phyloP scores from a whole-genome alignment of 2,113 vertebrate genomes.

The Python bivittatus region DNA sequence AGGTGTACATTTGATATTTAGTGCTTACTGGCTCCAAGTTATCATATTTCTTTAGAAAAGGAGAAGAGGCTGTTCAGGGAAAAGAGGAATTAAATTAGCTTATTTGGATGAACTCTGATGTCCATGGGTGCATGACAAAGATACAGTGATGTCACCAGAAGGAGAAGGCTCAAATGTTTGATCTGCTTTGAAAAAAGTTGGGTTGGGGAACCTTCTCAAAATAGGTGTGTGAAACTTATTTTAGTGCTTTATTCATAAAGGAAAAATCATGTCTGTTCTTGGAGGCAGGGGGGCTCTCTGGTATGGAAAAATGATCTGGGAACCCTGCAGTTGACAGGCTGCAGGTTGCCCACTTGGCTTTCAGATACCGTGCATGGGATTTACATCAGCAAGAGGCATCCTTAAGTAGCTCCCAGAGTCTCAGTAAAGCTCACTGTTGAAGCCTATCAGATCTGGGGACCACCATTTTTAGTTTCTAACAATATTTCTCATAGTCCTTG shows the following conservation, averaged over 20 bases:
- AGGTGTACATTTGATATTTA: neutral
- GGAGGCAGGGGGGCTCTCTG: neutral
- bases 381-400: neutral
- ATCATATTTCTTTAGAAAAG: neutral
- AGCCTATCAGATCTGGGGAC: neutral
- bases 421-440: neutral
- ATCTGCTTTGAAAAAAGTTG: neutral
- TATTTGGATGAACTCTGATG: neutral
- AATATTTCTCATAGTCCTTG: neutral
- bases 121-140: neutral
- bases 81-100: neutral
- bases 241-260: neutral
- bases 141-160: neutral
- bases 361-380: neutral
- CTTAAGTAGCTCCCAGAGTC: neutral
- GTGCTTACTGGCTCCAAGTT: neutral
- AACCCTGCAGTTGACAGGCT: neutral
- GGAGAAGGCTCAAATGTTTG: neutral
- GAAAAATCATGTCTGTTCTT: neutral
- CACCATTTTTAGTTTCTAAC: neutral
- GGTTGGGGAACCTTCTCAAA: neutral
- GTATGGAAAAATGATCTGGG: neutral
- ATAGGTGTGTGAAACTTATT: neutral
- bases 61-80: neutral
- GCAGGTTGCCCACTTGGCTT: neutral